phyloP scores from a whole-genome alignment of 2,797 vertebrate genomes.

The Poeciliopsis presidionis region DNA sequence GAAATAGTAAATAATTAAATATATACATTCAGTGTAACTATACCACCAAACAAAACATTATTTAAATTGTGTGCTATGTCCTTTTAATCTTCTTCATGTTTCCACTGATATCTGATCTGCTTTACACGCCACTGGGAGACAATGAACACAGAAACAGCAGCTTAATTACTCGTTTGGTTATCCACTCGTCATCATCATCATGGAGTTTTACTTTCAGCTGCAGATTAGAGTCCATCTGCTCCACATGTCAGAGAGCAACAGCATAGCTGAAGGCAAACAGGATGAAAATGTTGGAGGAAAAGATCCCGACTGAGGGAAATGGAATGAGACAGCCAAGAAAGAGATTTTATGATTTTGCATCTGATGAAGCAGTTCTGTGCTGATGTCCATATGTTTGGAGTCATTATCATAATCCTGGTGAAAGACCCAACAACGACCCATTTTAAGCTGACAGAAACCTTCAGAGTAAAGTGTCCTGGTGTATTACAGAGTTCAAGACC shows the following conservation, averaged over 20 bases:
- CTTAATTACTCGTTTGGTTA: constrained; percentile 33
- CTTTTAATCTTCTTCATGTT: not conserved
- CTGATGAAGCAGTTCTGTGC: not conserved
- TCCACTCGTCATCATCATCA: constrained; percentile 32
- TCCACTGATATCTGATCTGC: constrained; percentile 12
- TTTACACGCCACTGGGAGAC: not conserved
- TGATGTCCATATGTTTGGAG: not conserved
- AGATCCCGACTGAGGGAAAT: not conserved
- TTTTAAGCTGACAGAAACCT: not conserved
- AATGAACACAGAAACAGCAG: constrained; percentile 21
- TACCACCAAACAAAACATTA: not conserved
- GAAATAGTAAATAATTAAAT: not conserved
- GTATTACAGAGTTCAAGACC: not conserved
- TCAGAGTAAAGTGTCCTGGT: not conserved
- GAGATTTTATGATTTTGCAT: not conserved
- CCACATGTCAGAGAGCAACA: constrained; percentile 14
- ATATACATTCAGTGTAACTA: not conserved
- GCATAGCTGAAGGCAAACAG: not conserved
- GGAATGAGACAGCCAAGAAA: not conserved
- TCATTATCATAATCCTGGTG: not conserved
- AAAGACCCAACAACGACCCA: not conserved
- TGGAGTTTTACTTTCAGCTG: constrained; percentile 27
- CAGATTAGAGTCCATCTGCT: constrained; percentile 52
- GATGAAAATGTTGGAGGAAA: not conserved
- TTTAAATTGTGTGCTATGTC: not conserved